Conservation (phyloP, 1,140 invertebrate species). For the Dinothrombium tinctorium region DNA sequence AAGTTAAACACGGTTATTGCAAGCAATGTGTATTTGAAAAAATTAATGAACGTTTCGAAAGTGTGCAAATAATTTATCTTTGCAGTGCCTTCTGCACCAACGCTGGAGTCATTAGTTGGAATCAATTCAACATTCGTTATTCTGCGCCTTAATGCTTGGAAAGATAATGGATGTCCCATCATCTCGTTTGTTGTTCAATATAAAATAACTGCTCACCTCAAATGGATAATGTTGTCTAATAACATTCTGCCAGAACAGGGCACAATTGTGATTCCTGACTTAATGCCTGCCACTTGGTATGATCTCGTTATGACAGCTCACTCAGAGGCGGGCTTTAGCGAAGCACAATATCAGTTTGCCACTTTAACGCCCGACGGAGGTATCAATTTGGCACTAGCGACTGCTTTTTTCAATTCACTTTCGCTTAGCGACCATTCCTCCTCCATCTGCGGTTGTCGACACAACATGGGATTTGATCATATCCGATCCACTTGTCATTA, state of each 20-base stretch:
- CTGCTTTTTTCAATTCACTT: neutral
- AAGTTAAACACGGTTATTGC: too few relatives aligned
- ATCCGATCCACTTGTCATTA: neutral
- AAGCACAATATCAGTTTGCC: constrained; percentile 50
- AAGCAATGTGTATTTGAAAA: too few relatives aligned
- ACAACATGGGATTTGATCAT: neutral
- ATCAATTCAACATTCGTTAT: constrained; percentile 73
- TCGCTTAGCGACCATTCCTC: neutral
- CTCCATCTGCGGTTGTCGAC: neutral
- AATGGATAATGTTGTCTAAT: constrained; percentile 17
- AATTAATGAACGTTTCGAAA: too few relatives aligned
- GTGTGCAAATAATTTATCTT: neutral
- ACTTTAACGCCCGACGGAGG: constrained; percentile 31
- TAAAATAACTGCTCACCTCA: constrained; percentile 25
- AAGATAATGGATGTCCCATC: constrained; percentile 83
- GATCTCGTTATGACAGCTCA: constrained; percentile 59
- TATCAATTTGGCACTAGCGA: neutral
- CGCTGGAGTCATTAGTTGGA: constrained; percentile 31
- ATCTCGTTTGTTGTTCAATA: constrained; percentile 84
- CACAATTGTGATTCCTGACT: constrained; percentile 27
- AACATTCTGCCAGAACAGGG: constrained; percentile 7
- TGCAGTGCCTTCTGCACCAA: constrained; percentile 10
- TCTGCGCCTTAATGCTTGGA: constrained; percentile 71
- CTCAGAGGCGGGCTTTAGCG: constrained; percentile 71
- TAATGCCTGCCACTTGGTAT: constrained; percentile 59